These are phyloP conservation scores for Trochalopteron elliotii DNA, from an alignment of 2,113 vertebrate genomes.

Conservation along the genomic window DNA sequence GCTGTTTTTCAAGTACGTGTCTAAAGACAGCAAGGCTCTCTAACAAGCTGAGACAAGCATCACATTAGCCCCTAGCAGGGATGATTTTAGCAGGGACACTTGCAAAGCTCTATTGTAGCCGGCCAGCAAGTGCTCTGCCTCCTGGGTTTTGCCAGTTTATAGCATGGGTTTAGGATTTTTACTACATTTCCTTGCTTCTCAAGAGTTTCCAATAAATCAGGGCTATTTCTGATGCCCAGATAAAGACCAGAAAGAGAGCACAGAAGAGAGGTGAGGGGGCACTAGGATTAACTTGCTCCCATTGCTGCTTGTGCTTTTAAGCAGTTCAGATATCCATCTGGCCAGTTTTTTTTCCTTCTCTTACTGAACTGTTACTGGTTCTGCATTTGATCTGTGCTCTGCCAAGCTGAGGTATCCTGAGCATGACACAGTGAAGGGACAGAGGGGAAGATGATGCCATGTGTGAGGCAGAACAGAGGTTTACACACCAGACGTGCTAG, in stretches of 20 bases:
- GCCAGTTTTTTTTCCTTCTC: background rate
- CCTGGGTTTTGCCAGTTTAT: background rate
- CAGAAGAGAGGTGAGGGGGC: background rate
- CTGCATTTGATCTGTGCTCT: background rate
- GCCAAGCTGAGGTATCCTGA: background rate
- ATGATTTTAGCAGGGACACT: constrained; percentile 19
- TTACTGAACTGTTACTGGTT: background rate
- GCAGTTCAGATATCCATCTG: background rate
- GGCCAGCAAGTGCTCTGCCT: background rate
- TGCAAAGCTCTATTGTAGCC: background rate
- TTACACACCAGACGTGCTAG: background rate
- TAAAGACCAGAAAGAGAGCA: background rate
- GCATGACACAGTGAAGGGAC: background rate
- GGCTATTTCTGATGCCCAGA: background rate
- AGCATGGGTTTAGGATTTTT: background rate
- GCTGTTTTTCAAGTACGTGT: background rate
- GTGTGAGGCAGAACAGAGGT: background rate
- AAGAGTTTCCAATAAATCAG: background rate
- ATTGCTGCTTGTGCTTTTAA: background rate
- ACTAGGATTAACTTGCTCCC: background rate
- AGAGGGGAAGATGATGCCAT: background rate
- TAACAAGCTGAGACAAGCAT: constrained; percentile 59
- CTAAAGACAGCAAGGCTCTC: constrained; percentile 36
- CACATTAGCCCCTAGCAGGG: constrained; percentile 19
- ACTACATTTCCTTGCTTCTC: background rate